Evolutionary conservation across 2,113 vertebrate genomes (phyloP).

Genomic region (Urocolius indicus): DNA sequence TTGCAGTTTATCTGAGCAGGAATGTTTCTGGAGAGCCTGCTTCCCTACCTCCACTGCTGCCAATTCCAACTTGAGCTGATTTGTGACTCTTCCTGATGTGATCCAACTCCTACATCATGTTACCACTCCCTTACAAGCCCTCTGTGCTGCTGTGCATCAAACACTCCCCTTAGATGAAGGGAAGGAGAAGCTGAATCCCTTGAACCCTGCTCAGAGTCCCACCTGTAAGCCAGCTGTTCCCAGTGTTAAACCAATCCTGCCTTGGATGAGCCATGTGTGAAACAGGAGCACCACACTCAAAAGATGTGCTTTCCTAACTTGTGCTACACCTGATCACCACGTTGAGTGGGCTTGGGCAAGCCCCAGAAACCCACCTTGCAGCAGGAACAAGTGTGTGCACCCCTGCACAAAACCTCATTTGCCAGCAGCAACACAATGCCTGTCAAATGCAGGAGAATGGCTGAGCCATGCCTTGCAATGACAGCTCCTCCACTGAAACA

Average conservation of each 20-base stretch:
- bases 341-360: not conserved
- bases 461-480: not conserved
- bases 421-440: not conserved
- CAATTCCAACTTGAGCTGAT: not conserved
- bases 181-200: not conserved
- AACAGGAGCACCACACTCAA: not conserved
- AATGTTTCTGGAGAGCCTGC: not conserved
- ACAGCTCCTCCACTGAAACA: not conserved
- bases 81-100: not conserved
- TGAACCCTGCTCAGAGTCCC: not conserved
- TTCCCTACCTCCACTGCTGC: not conserved
- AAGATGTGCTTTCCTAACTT: accelerated
- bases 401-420: accelerated
- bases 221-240: not conserved
- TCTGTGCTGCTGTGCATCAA: not conserved
- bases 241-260: not conserved
- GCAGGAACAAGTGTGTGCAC: not conserved
- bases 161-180: not conserved
- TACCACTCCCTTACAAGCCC: not conserved
- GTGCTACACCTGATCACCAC: not conserved
- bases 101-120: not conserved
- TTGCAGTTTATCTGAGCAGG: not conserved
- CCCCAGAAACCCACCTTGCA: not conserved
- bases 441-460: not conserved
- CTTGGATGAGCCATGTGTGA: not conserved